Percentiles rank a stretch among this genome's conserved stretches.
phyloP scores from a whole-genome alignment of 1,140 invertebrate species.

The Drosophila ogumai region DNA sequence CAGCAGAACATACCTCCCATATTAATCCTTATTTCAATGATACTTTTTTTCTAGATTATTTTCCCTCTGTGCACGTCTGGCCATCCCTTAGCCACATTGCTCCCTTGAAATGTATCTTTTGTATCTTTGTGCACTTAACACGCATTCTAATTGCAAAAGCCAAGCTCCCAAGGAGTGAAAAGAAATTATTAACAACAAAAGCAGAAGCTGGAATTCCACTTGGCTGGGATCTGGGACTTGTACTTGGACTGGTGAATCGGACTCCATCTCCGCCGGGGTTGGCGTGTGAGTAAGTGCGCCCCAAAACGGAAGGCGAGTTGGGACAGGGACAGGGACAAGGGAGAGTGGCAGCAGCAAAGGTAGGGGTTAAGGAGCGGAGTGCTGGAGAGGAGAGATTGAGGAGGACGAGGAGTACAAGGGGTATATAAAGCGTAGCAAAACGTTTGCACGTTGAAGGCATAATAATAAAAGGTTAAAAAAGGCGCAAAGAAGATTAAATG shows the following conservation, averaged over 20 bases:
- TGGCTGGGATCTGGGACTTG: constrained; percentile 38
- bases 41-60: background rate
- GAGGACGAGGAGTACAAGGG: constrained; percentile 5
- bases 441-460: constrained; percentile 83
- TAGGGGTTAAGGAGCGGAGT: background rate
- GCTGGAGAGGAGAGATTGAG: background rate
- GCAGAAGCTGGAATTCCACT: constrained; percentile 75
- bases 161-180: constrained; percentile 62
- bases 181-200: constrained; percentile 84
- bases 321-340: constrained; percentile 15
- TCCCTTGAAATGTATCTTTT: constrained; percentile 61
- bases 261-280: constrained; percentile 35
- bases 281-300: constrained; percentile 80
- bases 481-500: constrained; percentile 84
- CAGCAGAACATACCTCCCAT: background rate
- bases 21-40: background rate
- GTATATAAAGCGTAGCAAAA: constrained; percentile 79
- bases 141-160: constrained; percentile 83
- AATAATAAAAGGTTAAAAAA: constrained; percentile 84
- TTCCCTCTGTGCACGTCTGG: background rate
- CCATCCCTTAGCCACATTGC: constrained; percentile 21
- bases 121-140: constrained; percentile 80
- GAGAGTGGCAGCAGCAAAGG: constrained; percentile 14
- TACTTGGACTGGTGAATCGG: constrained; percentile 8
- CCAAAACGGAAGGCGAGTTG: constrained; percentile 69